These are phyloP conservation scores for Varanus salvator DNA, from an alignment of 2,113 vertebrate genomes.

Conservation along the genomic window DNA sequence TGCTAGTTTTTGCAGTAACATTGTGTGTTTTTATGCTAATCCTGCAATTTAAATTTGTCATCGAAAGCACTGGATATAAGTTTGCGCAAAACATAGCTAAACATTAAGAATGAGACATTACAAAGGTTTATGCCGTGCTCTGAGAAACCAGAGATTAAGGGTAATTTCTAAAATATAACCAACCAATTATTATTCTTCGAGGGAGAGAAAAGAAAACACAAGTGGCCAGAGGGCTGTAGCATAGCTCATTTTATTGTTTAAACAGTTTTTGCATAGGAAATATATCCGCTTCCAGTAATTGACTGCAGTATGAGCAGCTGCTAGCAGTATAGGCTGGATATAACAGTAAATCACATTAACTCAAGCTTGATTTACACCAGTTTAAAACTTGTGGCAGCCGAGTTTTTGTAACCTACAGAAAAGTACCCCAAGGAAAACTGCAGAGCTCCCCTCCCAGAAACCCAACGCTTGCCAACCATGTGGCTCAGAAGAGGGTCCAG, in stretches of 20 bases:
- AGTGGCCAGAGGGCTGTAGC: slow-evolving; percentile 87
- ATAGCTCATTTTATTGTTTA: slow-evolving; percentile 99
- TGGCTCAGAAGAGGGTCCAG: slow-evolving; percentile 68
- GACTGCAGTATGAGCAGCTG: slow-evolving; percentile 99
- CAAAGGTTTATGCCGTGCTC: accelerated
- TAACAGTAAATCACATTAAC: slow-evolving; percentile 99
- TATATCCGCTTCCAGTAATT: slow-evolving; percentile 99
- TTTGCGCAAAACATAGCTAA: neutral
- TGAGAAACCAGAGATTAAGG: slow-evolving; percentile 20
- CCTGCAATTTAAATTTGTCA: accelerated
- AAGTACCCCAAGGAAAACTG: slow-evolving; percentile 83
- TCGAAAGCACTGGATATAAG: neutral
- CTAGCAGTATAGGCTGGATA: slow-evolving; percentile 99
- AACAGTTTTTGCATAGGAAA: slow-evolving; percentile 99
- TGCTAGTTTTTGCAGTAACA: neutral
- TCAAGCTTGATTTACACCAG: slow-evolving; percentile 99
- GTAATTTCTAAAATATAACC: slow-evolving; percentile 49
- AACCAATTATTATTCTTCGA: neutral
- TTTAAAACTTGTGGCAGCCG: slow-evolving; percentile 99
- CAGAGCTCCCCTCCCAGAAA: slow-evolving; percentile 73
- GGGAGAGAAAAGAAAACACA: slow-evolving; percentile 59
- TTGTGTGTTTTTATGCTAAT: neutral
- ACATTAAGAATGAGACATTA: neutral
- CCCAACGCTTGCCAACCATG: slow-evolving; percentile 73
- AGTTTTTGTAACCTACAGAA: slow-evolving; percentile 86